Conservation (phyloP, 2,888 invertebrate species). For the Lepidochrysops patricia region DNA sequence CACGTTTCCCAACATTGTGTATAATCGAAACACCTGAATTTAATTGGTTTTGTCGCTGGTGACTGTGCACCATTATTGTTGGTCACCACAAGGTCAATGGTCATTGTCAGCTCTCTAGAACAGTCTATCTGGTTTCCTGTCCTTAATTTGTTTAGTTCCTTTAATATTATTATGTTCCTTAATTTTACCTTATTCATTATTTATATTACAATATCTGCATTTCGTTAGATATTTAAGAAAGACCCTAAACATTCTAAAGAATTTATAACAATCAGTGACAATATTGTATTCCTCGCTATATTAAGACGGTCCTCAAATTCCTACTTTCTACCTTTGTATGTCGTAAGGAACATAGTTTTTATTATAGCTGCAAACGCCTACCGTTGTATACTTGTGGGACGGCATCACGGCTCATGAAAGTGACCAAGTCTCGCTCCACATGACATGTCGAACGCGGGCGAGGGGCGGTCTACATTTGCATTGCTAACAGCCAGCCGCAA, state of each 20-base stretch:
- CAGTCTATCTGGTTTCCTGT: background rate
- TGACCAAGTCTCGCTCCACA: slow-evolving; percentile 63
- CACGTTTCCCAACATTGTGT: background rate
- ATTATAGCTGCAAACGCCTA: background rate
- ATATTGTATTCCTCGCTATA: no score
- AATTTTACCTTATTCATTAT: background rate
- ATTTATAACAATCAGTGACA: no score
- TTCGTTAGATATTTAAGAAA: no score
- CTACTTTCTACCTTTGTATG: background rate
- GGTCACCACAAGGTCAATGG: background rate
- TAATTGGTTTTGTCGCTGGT: slow-evolving; percentile 8
- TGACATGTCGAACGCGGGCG: slow-evolving; percentile 54
- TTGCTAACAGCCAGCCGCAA: slow-evolving; percentile 40
- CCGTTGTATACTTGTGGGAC: background rate
- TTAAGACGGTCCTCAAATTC: background rate
- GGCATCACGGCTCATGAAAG: slow-evolving; percentile 48
- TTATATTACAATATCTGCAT: no score
- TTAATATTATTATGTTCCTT: background rate
- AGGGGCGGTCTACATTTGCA: slow-evolving; percentile 39
- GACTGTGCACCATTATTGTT: background rate
- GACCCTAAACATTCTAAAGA: no score
- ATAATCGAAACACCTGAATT: slow-evolving; percentile 11
- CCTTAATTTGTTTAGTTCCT: background rate
- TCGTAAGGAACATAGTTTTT: background rate
- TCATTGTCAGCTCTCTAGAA: slow-evolving; percentile 3